Percentiles rank a stretch among this genome's conserved stretches.
These are phyloP conservation scores for Gallinago nigripennis DNA, from an alignment of 2,797 vertebrate species.

Conservation along the genomic window DNA sequence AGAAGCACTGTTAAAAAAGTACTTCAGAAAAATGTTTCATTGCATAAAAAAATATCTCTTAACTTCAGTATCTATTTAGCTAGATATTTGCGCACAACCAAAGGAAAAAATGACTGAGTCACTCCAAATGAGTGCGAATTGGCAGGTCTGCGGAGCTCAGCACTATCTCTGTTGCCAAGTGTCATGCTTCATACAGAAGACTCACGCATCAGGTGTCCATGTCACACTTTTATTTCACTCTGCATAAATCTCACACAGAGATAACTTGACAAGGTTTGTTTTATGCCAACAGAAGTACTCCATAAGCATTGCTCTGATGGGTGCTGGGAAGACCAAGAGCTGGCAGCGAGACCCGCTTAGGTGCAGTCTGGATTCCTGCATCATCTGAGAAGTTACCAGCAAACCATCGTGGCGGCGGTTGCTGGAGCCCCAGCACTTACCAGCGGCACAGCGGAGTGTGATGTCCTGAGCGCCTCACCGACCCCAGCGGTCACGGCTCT, in stretches of 20 bases:
- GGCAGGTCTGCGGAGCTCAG: constrained; percentile 64
- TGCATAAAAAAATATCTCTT: neutral
- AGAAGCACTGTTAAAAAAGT: constrained; percentile 49
- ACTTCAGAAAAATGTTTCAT: constrained; percentile 16
- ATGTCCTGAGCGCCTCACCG: neutral
- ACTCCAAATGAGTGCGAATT: constrained; percentile 41
- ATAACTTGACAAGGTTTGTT: constrained; percentile 69
- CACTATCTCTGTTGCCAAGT: constrained; percentile 55
- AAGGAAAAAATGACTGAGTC: constrained; percentile 66
- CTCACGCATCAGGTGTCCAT: constrained; percentile 67
- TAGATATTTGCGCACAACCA: constrained; percentile 40
- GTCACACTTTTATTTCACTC: constrained; percentile 68
- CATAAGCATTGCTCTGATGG: constrained; percentile 60
- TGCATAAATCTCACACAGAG: constrained; percentile 69
- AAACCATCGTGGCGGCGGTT: neutral
- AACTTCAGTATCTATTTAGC: constrained; percentile 46
- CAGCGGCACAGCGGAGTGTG: neutral
- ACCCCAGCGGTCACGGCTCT: neutral
- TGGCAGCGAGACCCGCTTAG: constrained; percentile 42
- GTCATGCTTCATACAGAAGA: constrained; percentile 67
- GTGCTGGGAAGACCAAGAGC: constrained; percentile 44
- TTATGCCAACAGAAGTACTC: constrained; percentile 57
- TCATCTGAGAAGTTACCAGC: neutral
- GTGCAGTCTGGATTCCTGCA: constrained; percentile 28
- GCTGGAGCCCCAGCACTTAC: neutral